Evolutionary conservation across 2,113 vertebrate species (phyloP).

Genomic region (Hiodon tergisus): DNA sequence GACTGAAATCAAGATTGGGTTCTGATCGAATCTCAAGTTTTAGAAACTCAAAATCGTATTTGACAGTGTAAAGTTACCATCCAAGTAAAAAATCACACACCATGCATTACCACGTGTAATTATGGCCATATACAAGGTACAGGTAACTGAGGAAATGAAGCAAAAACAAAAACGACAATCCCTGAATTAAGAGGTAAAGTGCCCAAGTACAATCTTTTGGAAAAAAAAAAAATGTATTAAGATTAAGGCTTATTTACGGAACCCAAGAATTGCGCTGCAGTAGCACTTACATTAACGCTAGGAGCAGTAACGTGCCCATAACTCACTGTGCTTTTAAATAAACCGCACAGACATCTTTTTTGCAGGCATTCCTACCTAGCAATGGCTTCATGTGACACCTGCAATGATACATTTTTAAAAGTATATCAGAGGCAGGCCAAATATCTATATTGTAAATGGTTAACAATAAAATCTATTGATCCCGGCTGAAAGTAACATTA

Average conservation of each 20-base stretch:
- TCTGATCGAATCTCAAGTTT: conserved; percentile 27
- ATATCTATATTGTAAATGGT: no score
- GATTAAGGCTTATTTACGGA: neutral
- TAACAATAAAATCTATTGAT: no score
- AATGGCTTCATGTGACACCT: conserved; percentile 25
- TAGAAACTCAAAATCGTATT: conserved; percentile 1
- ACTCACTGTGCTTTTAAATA: neutral
- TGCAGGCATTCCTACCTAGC: conserved; percentile 18
- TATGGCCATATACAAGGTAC: conserved; percentile 4
- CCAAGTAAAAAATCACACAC: conserved; percentile 25
- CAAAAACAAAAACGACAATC: conserved; percentile 30
- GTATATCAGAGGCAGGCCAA: neutral
- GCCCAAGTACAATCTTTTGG: conserved; percentile 40
- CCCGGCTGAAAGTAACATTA: no score
- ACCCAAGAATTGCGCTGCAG: neutral
- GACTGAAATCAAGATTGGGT: conserved; percentile 10
- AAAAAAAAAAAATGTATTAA: conserved; percentile 14
- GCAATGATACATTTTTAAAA: conserved; percentile 19
- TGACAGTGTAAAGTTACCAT: conserved; percentile 10
- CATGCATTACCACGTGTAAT: conserved; percentile 27
- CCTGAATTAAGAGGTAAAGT: conserved; percentile 68
- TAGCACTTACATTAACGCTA: neutral
- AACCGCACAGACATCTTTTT: conserved; percentile 22
- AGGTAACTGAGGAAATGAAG: conserved; percentile 21
- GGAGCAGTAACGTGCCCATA: neutral